Base-by-base conservation (phyloP, 2,888 invertebrate genomes). In the Lottia scabra region DNA sequence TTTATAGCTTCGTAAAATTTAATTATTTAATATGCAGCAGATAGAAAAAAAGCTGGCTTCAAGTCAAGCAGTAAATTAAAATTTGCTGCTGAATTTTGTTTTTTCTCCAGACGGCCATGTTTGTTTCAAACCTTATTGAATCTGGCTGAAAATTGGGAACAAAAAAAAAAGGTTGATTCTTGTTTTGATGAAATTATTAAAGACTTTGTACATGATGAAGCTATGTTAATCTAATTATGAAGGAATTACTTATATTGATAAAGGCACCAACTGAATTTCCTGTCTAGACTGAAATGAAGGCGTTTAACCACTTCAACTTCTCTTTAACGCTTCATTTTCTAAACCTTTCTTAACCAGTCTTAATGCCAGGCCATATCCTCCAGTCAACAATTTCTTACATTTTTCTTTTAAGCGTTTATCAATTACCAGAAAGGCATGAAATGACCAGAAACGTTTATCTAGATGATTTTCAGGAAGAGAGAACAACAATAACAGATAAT, bases 191-290 rank as follows among this genome's bases (percentile, higher is more conserved):
- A 56, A 56, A 56, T 56, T 56, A 23, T 56, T 23, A 56, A 56
- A 56, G 56, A 56, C 56, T 56, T 56, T 23, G 19, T 56, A 19
- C 56, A 56, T 19, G 23, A 23, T 23, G 56, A 56, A 56, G 19
- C 19, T 23, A 56, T 56, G 43, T 38, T 70, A 70, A 74, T 70
- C 70, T 62, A 71, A 71, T 74, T 70, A 74, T 63, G 65, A 62
- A 56, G 65, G 63, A 75, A 72, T 75, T 72, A 72, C 67, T 56
- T 72, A 45, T 69, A 75, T 72, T 75, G 70, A 70, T 70, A 19
- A 64, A 68, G 75, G 72, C 75, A 68, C 75, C 75, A 66, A 43
- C 23, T 26, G 27, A 46, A 46, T 30, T 63, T 63, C 27, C 43
- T 45, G 68, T 69, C 68, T 69, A 69, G 68, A 69, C 68, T 23